phyloP scores from a whole-genome alignment of 1,140 invertebrate genomes.

The Sycophila sp. region DNA sequence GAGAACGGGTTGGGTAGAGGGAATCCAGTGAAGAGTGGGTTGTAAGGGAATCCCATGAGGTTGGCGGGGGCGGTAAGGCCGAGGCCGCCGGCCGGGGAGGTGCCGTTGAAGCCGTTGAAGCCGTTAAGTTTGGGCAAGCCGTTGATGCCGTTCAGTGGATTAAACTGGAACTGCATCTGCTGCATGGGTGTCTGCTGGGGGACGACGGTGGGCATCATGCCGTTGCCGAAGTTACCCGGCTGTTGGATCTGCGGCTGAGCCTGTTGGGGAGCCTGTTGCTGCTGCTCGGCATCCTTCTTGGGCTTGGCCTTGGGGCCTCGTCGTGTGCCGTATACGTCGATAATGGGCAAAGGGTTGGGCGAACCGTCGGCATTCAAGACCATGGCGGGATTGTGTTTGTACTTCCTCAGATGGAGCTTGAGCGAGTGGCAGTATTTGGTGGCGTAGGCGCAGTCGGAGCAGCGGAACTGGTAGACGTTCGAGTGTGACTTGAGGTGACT shows the following conservation, averaged over 20 bases:
- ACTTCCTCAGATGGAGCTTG: constrained; percentile 95
- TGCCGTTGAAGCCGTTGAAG: background rate
- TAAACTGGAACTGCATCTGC: constrained; percentile 13
- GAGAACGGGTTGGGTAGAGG: constrained; percentile 31
- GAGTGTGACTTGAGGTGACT: constrained; percentile 99
- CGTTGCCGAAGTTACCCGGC: too few species aligned
- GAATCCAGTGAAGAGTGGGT: constrained; percentile 38
- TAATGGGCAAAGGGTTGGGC: constrained; percentile 85
- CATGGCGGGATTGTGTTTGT: constrained; percentile 85
- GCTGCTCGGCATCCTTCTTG: constrained; percentile 38
- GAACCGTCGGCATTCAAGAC: constrained; percentile 89
- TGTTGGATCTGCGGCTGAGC: constrained; percentile 2
- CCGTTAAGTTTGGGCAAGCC: background rate
- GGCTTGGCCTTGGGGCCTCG: constrained; percentile 79
- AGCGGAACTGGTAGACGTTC: constrained; percentile 95
- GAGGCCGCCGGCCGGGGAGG: background rate
- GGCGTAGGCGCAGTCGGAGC: constrained; percentile 94
- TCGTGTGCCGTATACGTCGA: constrained; percentile 89
- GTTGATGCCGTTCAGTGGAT: background rate
- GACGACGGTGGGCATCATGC: background rate
- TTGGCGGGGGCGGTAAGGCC: background rate
- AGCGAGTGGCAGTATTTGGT: constrained; percentile 99
- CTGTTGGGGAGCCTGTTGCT: constrained; percentile 16
- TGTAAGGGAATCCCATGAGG: constrained; percentile 38
- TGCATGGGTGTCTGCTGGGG: background rate